Conservation (phyloP, 2,888 invertebrate species). For the Lysandra coridon region DNA sequence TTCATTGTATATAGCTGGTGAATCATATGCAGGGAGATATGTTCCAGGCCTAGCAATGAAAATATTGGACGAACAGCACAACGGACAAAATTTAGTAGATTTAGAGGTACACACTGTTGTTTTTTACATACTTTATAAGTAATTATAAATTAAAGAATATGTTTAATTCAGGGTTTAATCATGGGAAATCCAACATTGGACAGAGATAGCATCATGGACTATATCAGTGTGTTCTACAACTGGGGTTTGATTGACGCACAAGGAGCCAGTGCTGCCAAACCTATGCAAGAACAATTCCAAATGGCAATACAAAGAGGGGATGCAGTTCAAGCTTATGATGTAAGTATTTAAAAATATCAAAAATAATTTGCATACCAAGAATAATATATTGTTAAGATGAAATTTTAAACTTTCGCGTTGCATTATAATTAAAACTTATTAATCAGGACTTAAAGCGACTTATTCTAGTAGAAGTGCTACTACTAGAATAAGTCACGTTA, state of each 20-base stretch:
- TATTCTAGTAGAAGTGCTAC: no score
- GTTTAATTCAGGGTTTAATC: slow-evolving; percentile 67
- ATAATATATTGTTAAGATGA: no score
- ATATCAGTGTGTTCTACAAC: slow-evolving; percentile 69
- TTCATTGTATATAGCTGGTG: slow-evolving; percentile 83
- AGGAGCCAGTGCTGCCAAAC: slow-evolving; percentile 53
- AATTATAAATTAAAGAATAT: not conserved
- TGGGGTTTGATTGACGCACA: slow-evolving; percentile 77
- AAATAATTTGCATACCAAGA: no score
- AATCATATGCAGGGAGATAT: slow-evolving; percentile 81
- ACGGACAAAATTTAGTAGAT: slow-evolving; percentile 52
- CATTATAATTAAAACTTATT: no score
- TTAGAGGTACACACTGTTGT: slow-evolving; percentile 59
- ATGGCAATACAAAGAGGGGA: slow-evolving; percentile 46
- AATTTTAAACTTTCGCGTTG: no score
- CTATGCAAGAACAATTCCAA: slow-evolving; percentile 52
- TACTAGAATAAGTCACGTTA: no score
- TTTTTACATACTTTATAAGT: not conserved
- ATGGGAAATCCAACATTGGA: slow-evolving; percentile 78
- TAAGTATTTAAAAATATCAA: slow-evolving; percentile 43
- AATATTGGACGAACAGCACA: slow-evolving; percentile 49
- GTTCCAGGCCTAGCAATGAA: slow-evolving; percentile 74
- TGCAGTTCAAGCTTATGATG: slow-evolving; percentile 63
- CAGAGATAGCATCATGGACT: slow-evolving; percentile 67
- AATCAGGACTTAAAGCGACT: no score